These are phyloP conservation scores for Drosophila rellima DNA, from an alignment of 2,888 invertebrate genomes.

Conservation along the genomic window DNA sequence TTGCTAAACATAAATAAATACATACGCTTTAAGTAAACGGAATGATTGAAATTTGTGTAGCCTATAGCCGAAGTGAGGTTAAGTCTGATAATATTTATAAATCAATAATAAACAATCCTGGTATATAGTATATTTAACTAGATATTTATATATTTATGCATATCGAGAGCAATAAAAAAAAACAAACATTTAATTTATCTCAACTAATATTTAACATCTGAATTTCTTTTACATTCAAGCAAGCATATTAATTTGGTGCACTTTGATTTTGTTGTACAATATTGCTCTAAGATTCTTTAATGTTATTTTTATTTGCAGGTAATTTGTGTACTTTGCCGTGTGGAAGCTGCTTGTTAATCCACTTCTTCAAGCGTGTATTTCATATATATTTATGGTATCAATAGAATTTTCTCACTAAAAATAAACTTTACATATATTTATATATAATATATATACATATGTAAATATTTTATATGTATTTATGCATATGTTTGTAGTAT, in stretches of 20 bases:
- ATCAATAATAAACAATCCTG: conserved; percentile 39
- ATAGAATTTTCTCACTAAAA: conserved; percentile 67
- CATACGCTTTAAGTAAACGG: neutral
- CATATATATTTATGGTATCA: conserved; percentile 29
- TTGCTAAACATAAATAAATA: conserved; percentile 6
- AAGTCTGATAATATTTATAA: conserved; percentile 16
- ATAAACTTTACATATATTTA: conserved; percentile 54
- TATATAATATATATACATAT: conserved; percentile 32
- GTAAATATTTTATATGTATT: conserved; percentile 37
- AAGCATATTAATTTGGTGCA: conserved; percentile 43
- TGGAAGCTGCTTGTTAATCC: conserved; percentile 52
- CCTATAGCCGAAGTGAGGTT: conserved; percentile 1
- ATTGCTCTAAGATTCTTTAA: conserved; percentile 44
- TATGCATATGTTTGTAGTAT: conserved; percentile 49
- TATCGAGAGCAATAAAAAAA: conserved; percentile 40
- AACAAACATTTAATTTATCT: conserved; percentile 9
- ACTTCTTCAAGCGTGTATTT: conserved; percentile 14
- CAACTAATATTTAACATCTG: conserved; percentile 47
- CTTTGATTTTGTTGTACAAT: conserved; percentile 13
- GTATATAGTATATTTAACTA: conserved; percentile 24
- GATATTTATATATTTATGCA: conserved; percentile 15
- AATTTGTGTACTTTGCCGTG: conserved; percentile 46
- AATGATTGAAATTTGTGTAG: conserved; percentile 10
- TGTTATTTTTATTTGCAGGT: conserved; percentile 34
- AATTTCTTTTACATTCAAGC: conserved; percentile 48